Base-by-base conservation (phyloP, 2,797 vertebrate species). In the Lithobates sylvaticus region DNA sequence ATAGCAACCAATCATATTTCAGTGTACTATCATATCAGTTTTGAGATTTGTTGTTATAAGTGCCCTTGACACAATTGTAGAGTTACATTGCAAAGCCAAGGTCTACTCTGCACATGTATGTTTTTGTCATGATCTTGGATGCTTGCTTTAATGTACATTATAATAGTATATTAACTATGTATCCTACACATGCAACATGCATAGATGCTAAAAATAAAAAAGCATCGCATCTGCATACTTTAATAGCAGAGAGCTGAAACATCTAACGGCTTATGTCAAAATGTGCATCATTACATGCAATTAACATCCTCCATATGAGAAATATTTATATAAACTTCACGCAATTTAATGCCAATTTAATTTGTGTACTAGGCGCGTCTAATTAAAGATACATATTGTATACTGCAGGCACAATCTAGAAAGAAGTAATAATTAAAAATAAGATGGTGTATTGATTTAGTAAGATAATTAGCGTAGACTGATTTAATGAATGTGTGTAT, bases 381-480 rank as follows among this genome's bases (percentile, higher is more conserved):
- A 23, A 84, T 61, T 84, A 70, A 71, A 54, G 83, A 32, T 64
- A 69, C 67, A 61, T 78, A 54, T 70, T 69, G 67, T 69, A 13
- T 58, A 69, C 29, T 44, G 27, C 69, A 21, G 12, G 58, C 7
- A 76, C 42, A 76, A 36, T 34, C 74, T 27, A 58, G 50, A 77
- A 77, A 76, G 64, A 76, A 54, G 58, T 78, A 84, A 69, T 84
- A 69, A 84, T 84, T 70, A 84, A 70, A 77, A 76, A 67, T 77
- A 70, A 42, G 74, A 70, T 70, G 82, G 29, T 5, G 42, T 77
- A 84, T 84, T 84, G 83, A 72, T 77, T 78, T 71, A 13, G 50
- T 64, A 36, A 78, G 44, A 84, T 77, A 77, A 78, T 78, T 78
- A 84, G 67, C 67, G 39, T 10, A 27, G 67, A 71, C 34, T 69